phyloP scores from a whole-genome alignment of 2,113 vertebrate species.

The Ursus arctos region DNA sequence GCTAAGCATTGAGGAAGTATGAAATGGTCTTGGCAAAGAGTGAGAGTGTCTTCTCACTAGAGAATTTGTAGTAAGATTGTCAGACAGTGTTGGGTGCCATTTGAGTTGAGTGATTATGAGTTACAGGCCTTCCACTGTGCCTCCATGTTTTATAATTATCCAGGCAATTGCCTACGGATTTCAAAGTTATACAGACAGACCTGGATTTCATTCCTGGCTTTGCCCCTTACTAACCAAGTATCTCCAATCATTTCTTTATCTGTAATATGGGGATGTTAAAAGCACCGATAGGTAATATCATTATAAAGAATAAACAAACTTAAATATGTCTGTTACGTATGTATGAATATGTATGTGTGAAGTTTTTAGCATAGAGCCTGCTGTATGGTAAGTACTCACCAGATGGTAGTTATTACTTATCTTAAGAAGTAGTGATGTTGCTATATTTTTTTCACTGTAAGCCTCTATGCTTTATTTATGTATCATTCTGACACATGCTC shows the following conservation, averaged over 20 bases:
- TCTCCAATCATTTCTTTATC: not conserved
- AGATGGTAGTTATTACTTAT: not conserved
- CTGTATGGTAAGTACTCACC: not conserved
- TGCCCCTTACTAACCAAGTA: not conserved
- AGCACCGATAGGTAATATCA: not conserved
- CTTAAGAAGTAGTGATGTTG: not conserved
- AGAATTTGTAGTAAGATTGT: not conserved
- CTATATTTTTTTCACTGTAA: not conserved
- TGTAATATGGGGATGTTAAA: not conserved
- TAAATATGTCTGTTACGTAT: not conserved
- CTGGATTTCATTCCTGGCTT: slow-evolving; percentile 3
- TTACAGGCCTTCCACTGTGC: not conserved
- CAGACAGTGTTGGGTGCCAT: not conserved
- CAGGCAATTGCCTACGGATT: not conserved
- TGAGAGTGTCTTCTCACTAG: not conserved
- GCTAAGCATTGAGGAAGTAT: not conserved
- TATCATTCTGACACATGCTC: not conserved
- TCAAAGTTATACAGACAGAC: not conserved
- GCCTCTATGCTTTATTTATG: not conserved
- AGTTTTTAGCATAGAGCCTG: not conserved
- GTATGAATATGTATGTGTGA: not conserved
- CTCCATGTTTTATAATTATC: not conserved
- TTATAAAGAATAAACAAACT: not conserved
- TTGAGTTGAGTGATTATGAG: not conserved
- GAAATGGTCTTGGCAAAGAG: not conserved